Evolutionary conservation across 2,888 invertebrate genomes (phyloP).

Genomic region (Dendrolimus houi): DNA sequence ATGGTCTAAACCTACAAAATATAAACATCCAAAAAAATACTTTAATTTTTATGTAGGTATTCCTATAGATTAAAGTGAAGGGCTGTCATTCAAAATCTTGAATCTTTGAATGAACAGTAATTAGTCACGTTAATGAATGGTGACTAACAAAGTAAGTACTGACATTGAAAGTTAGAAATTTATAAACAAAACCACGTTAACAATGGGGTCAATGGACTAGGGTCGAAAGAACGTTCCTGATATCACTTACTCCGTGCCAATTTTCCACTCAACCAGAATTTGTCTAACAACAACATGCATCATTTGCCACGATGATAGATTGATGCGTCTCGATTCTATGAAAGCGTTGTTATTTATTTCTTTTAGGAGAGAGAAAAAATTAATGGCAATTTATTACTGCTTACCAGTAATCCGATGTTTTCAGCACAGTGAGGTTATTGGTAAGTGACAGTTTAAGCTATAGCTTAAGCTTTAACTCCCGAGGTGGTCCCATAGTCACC

Average conservation of each 20-base stretch:
- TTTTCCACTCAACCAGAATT: slow-evolving; percentile 17
- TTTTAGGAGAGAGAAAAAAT: background rate
- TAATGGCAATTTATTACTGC: background rate
- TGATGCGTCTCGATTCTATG: slow-evolving; percentile 13
- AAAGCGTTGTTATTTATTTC: background rate
- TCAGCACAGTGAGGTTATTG: background rate
- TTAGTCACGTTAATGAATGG: too few relatives aligned
- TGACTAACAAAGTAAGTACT: too few relatives aligned
- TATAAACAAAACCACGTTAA: background rate
- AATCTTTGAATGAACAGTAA: too few relatives aligned
- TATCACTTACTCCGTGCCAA: slow-evolving; percentile 27
- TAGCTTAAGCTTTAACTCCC: background rate
- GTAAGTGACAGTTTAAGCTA: background rate
- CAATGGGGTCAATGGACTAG: slow-evolving; percentile 21
- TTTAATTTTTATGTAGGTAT: too few relatives aligned
- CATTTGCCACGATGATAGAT: slow-evolving; percentile 30
- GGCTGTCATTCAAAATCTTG: too few relatives aligned
- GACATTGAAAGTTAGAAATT: too few relatives aligned
- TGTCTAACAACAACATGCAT: slow-evolving; percentile 11
- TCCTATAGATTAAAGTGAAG: too few relatives aligned
- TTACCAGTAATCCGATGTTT: background rate
- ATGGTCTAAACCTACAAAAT: too few relatives aligned
- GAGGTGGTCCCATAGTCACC: too few relatives aligned
- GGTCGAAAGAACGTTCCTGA: slow-evolving; percentile 28
- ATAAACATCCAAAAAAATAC: too few relatives aligned